Percentiles rank a stretch among this genome's conserved stretches.
Conservation (phyloP, 2,888 invertebrate genomes). For the Stenolophus ochropezus region DNA sequence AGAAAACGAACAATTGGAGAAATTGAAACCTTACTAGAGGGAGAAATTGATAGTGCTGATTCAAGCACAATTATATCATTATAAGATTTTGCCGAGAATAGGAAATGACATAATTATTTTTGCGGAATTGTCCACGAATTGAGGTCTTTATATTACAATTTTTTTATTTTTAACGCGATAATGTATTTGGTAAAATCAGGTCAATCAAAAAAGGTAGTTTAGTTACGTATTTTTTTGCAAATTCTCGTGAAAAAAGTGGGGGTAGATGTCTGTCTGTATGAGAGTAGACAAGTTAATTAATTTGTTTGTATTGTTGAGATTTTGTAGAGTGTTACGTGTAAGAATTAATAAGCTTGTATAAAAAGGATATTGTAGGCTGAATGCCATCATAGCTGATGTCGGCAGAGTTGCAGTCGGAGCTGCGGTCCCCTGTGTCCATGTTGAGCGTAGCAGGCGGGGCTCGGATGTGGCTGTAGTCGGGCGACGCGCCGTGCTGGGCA, state of each 20-base stretch:
- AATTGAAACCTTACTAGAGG: constrained; percentile 47
- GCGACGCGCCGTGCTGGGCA: constrained; percentile 87
- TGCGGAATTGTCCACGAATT: no score
- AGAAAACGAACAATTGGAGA: constrained; percentile 57
- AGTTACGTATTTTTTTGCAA: no score
- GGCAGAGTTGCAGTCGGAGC: constrained; percentile 93
- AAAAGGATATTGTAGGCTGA: constrained; percentile 98
- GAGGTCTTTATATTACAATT: no score
- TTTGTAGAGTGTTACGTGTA: no score
- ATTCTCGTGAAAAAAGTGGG: no score
- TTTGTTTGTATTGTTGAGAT: no score
- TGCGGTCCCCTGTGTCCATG: constrained; percentile 89
- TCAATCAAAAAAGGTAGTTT: no score
- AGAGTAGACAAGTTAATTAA: no score
- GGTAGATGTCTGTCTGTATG: no score
- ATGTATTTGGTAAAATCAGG: no score
- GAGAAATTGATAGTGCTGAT: constrained; percentile 20
- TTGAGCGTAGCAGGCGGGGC: constrained; percentile 74
- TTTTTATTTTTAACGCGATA: no score
- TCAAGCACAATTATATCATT: background rate
- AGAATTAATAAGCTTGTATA: constrained; percentile 73
- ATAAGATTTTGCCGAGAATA: background rate
- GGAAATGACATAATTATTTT: no score
- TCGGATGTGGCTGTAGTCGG: constrained; percentile 85
- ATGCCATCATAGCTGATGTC: constrained; percentile 94